Base-by-base conservation (phyloP, 2,113 vertebrate species). In the Sisor rabdophorus region DNA sequence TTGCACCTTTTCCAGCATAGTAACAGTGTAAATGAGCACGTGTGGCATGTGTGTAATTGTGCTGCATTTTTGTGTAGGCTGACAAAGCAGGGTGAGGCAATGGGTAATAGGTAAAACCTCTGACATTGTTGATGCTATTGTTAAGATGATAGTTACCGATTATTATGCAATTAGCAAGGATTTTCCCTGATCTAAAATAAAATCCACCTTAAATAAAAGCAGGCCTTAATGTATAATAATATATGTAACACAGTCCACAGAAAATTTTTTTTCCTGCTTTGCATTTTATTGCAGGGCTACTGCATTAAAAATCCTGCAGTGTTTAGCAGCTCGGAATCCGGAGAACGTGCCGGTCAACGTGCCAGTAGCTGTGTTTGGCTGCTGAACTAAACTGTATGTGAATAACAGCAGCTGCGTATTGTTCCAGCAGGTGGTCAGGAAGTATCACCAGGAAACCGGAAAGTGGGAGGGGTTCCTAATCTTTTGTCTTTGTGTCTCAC, bases 351-450 rank as follows among this genome's bases (percentile, higher is more conserved):
- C 4, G 47, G 16, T 5, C 26, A 84, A 86, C 85, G 82, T 87
- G 55, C 12, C 64, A 78, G 74, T 28, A 7, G 47, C 19, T 53
- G 77, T 86, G 79, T 85, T 86, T 85, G 83, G 81, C 77, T 68
- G 82, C 80, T 85, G 73, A 79, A 32, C 80, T 78, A 77, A 79
- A 32, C 80, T 78, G 78, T 52, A 75, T 82, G 84, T 86, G 64
- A 88, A 81, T 83, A 81, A 84, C 79, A 76, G 80, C 78, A 77
- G 80, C 79, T 68, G 64, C 73, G 84, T 80, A 91, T 92, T 92
- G 89, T 91, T 91, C 82, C 81, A 82, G 85, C 85, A 89, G 86
- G 82, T 89, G 86, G 79, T 86, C 86, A 90, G 91, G 91, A 91
- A 92, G 83, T 77, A 79, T 86, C 84, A 87, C 86, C 84, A 90